A percentile compares a stretch with the other conserved stretches of the same genome.
These are phyloP conservation scores for Salvelinus fontinalis DNA, from an alignment of 2,113 vertebrate genomes.

Conservation along the genomic window DNA sequence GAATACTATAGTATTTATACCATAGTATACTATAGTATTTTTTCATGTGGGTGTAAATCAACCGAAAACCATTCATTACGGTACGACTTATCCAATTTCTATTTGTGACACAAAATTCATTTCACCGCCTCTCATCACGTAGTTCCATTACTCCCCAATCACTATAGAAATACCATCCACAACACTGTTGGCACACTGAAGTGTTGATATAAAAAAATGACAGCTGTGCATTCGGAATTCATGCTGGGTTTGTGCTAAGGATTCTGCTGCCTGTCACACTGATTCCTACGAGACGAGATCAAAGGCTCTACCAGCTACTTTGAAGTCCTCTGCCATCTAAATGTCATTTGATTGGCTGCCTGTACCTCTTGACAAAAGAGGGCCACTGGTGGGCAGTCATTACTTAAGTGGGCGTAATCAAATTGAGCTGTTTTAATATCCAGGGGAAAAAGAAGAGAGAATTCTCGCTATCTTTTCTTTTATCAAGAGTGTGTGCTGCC, in stretches of 20 bases:
- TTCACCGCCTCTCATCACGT: constrained; percentile 19
- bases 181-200: not conserved
- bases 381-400: not conserved
- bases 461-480: not conserved
- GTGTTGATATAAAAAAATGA: constrained; percentile 11
- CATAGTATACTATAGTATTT: too few species aligned
- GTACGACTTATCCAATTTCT: not conserved
- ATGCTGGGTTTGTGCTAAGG: not conserved
- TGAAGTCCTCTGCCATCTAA: constrained; percentile 10
- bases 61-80: not conserved
- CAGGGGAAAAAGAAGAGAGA: constrained; percentile 17
- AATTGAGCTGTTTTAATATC: constrained; percentile 8
- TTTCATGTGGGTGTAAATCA: not conserved
- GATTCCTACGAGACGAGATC: constrained; percentile 13
- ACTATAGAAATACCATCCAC: not conserved
- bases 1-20: too few species aligned
- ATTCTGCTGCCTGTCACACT: constrained; percentile 10
- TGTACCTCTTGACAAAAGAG: constrained; percentile 22
- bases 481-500: not conserved
- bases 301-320: constrained; percentile 11
- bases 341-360: constrained; percentile 33
- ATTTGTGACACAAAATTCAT: not conserved
- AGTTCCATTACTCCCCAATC: not conserved
- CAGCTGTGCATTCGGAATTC: constrained; percentile 5
- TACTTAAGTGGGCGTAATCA: constrained; percentile 21